Conservation (phyloP, 2,797 vertebrate species). For the Pseudopleuronectes americanus region DNA sequence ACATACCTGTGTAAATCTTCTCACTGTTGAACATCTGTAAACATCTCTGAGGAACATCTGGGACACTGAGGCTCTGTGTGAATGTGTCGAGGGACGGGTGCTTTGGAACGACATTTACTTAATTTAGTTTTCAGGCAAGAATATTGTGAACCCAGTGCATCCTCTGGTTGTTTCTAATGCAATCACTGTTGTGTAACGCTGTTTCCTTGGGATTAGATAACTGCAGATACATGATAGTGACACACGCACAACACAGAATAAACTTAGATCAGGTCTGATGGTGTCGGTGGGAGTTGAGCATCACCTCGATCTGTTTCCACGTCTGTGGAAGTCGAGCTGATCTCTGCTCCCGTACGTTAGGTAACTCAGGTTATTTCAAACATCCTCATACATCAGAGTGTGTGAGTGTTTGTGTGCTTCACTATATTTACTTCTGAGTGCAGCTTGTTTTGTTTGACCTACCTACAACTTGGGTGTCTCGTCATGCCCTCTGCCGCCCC, state of each 20-base stretch:
- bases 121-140: no score
- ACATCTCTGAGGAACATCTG: no score
- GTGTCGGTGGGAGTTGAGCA: slow-evolving; percentile 15
- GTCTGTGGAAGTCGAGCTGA: slow-evolving; percentile 26
- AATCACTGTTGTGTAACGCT: no score
- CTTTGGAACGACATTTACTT: no score
- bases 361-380: slow-evolving; percentile 60
- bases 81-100: background rate
- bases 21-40: background rate
- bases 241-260: background rate
- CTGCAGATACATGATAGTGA: background rate
- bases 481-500: slow-evolving; percentile 58
- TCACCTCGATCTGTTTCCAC: slow-evolving; percentile 27
- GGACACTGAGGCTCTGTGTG: background rate
- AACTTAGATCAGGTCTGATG: background rate
- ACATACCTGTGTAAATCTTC: slow-evolving; percentile 16
- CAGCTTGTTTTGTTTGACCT: slow-evolving; percentile 44
- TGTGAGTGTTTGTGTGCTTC: slow-evolving; percentile 22
- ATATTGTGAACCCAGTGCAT: no score
- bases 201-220: no score
- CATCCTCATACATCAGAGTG: slow-evolving; percentile 31
- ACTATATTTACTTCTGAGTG: slow-evolving; percentile 53
- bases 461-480: slow-evolving; percentile 57
- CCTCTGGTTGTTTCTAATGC: no score
- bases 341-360: slow-evolving; percentile 37